Base-by-base conservation (phyloP, 2,888 invertebrate genomes). In the Synanthedon vespiformis region DNA sequence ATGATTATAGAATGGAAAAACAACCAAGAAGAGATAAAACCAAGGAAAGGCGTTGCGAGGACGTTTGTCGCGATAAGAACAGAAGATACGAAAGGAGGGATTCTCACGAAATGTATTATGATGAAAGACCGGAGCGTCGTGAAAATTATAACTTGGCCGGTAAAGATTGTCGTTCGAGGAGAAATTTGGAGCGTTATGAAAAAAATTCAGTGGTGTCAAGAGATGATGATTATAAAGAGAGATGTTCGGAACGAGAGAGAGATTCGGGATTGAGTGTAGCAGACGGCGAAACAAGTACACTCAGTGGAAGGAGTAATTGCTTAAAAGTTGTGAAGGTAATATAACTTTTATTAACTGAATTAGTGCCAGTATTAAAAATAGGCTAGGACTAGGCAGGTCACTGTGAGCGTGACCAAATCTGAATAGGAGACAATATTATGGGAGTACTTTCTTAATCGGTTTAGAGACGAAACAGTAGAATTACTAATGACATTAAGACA, bases 221-320 rank as follows among this genome's bases (percentile, higher is more conserved):
- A 18, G 85, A 86, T 4, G 82, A 81, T 1, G 78, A 79, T 49
- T 74, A 74, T 8, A 66, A 74, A 51, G 80, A 81, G 40, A 66
- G 74, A 56, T 78, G 62, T 56, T 82, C 81, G 3, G 85, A 85
- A 54, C 68, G 76, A 53, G 86, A 81, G 57, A 69, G 82, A 54
- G 86, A 85, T 59, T 86, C 85, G 0, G 86, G 81, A 0, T 56
- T 85, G 54, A 86, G 86, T 54, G 78, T 79, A 14, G 85, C 80
- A 4, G 86, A 86, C 54, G 80, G 80, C 2, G 82, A 82, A 52
- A 78, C 70, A 2, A 84, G 85, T 54, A 83, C 80, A 0, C 57
- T 80, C 1, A 86, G 86, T 55, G 84, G 78, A 2, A 73, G 67
- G 54, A 86, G 85, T 55, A 83, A 80, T 60, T 85, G 77, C 56